These are phyloP conservation scores for Anarrhichthys ocellatus DNA, from an alignment of 2,113 vertebrate genomes.

Conservation along the genomic window DNA sequence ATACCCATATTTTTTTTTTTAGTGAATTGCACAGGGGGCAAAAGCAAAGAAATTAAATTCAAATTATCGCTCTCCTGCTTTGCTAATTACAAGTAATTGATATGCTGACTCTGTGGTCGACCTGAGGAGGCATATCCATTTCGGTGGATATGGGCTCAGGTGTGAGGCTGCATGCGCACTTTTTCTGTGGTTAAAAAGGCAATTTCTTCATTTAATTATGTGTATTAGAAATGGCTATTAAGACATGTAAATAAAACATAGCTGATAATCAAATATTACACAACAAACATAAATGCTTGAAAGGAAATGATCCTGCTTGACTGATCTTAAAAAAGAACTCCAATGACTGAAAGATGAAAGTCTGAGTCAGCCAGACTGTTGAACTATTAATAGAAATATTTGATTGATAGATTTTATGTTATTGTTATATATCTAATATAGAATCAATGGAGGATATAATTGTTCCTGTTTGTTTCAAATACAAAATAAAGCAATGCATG, in stretches of 20 bases:
- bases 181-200: constrained; percentile 41
- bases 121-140: constrained; percentile 30
- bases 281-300: constrained; percentile 6
- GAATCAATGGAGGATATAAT: background rate
- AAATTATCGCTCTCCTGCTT: constrained; percentile 39
- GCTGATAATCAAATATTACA: constrained; percentile 14
- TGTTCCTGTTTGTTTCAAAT: background rate
- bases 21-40: constrained; percentile 34
- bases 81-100: constrained; percentile 63
- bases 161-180: constrained; percentile 6
- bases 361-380: background rate
- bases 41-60: constrained; percentile 51
- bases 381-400: constrained; percentile 15
- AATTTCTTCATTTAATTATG: constrained; percentile 47
- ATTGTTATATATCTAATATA: background rate
- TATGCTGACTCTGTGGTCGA: constrained; percentile 31
- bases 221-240: constrained; percentile 16
- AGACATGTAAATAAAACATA: constrained; percentile 22
- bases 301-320: constrained; percentile 1
- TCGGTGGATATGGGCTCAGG: background rate
- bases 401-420: background rate
- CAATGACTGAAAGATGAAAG: constrained; percentile 2
- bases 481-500: background rate
- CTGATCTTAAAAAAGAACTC: background rate
- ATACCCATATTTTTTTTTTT: constrained; percentile 22